Evolutionary conservation across 2,797 vertebrate genomes (phyloP), one percentile per base, ranked within the genome.

Genomic region (Heteromormyrus szaboi): DNA sequence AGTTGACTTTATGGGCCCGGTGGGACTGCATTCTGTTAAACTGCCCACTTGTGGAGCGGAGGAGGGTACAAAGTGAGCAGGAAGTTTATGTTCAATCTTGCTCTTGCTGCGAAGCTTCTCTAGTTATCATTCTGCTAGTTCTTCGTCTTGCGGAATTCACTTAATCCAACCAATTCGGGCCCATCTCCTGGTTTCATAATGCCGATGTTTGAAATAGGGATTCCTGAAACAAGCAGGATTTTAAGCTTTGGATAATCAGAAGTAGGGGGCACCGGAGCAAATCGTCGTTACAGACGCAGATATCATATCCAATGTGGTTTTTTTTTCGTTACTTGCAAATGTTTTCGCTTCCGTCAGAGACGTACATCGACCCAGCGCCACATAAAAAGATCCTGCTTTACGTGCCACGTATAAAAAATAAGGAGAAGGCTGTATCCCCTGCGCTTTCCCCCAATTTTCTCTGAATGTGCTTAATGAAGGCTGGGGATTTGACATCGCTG

Each of bases 401-500:
- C 83, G 86, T 90, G 89, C 54, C 88, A 89, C n/a, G 56, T 51
- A 85, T 89, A 90, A 92, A 93, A 91, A 94, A 89, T 93, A 94
- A 95, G 95, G 93, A 93, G 91, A 91, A 92, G 91, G 89, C 87
- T 53, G 87, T 91, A 90, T 94, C 90, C 92, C 92, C 88, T 85
- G 92, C 91, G 93, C 48, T 29, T 88, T 89, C 86, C 81, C 88
- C 92, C 94, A 91, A 91, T 89, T 92, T 88, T 91, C 87, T 92
- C 91, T 56, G 90, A 91, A 91, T 93, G 91, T 92, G 92, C 91
- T 93, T 93, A 94, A 95, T 94, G 94, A 95, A 94, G 95, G 94
- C 95, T 93, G 93, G 91, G 94, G 91, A 92, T 92, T 92, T 90
- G 90, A 90, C 92, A 91, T 68, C 85, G 91, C 91, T 90, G 91